Conservation (phyloP, 2,888 invertebrate genomes). For the Lithophane leautieri region DNA sequence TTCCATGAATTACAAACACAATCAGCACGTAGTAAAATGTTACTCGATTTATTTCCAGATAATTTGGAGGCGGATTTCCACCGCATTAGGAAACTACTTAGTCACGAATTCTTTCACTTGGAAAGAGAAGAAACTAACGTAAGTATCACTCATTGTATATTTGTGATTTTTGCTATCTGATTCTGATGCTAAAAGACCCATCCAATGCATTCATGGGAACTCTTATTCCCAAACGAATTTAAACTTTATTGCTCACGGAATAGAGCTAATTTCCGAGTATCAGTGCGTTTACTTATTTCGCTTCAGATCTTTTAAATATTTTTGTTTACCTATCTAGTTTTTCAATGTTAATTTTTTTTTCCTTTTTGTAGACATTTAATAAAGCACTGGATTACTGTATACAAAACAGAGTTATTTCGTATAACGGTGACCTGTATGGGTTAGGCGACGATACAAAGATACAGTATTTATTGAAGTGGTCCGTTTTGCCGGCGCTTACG, state of each 20-base stretch:
- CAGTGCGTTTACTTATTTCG: background rate
- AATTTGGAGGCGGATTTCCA: slow-evolving; percentile 85
- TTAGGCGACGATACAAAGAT: slow-evolving; percentile 84
- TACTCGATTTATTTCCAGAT: slow-evolving; percentile 81
- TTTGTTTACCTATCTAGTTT: background rate
- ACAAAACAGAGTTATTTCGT: slow-evolving; percentile 69
- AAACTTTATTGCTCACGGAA: background rate
- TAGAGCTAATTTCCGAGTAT: background rate
- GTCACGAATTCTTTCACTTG: slow-evolving; percentile 92
- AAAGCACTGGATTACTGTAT: slow-evolving; percentile 79
- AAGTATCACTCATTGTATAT: slow-evolving; percentile 68
- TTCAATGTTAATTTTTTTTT: background rate
- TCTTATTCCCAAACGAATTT: background rate
- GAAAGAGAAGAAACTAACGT: slow-evolving; percentile 87
- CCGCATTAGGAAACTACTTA: slow-evolving; percentile 87
- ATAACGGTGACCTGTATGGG: slow-evolving; percentile 83
- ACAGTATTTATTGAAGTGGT: slow-evolving; percentile 90
- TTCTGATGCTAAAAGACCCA: background rate
- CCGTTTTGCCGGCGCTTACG: slow-evolving; percentile 92
- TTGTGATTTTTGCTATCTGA: background rate
- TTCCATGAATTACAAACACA: background rate
- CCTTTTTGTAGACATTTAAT: slow-evolving; percentile 75
- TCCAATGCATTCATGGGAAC: background rate
- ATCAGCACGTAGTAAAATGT: background rate
- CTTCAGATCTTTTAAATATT: background rate